Evolutionary conservation across 2,888 invertebrate species (phyloP), one percentile per base, ranked within the genome.

Genomic region (Oeneis ivallda): DNA sequence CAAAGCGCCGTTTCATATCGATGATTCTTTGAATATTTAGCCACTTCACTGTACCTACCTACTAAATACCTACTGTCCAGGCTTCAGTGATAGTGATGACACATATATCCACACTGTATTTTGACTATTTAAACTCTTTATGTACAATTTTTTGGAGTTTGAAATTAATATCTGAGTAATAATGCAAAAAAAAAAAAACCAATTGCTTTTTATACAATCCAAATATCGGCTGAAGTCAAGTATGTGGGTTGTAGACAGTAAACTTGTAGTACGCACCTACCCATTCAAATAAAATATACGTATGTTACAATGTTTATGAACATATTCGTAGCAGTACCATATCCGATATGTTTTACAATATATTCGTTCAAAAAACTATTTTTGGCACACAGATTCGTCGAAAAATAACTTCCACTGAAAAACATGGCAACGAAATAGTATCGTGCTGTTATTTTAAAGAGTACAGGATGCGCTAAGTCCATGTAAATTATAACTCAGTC

Each of bases 301-400:
- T 41, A n/a, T 43, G 1, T n/a, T n/a, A n/a, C 4, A n/a, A 43
- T 8, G 37, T 34, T 34, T 34, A 34, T 34, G 6, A 34, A 45
- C 45, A 45, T 45, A 45, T 45, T 15, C 45, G 45, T 47, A 9
- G 0, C 17, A 9, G 9, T 15, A 47, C 9, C 15, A 47, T 47
- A 47, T 47, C 47, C 47, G 47, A 47, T 47, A 47, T 47, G 45
- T 47, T 17, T 15, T 15, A 17, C 47, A 47, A n/a, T 17, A 47
- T 47, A 17, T 47, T 15, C 17, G 47, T 17, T 17, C 13, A 17
- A 15, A 47, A 47, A 47, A 47, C 8, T 8, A 17, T 17, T 47
- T 47, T 47, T 47, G 47, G 17, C 15, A 47, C n/a, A 17, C 47
- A 47, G 15, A 15, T 47, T 47, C 47, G 15, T 17, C 9, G 47